phyloP scores from a whole-genome alignment of 2,888 invertebrate species.

The Drepana falcataria region DNA sequence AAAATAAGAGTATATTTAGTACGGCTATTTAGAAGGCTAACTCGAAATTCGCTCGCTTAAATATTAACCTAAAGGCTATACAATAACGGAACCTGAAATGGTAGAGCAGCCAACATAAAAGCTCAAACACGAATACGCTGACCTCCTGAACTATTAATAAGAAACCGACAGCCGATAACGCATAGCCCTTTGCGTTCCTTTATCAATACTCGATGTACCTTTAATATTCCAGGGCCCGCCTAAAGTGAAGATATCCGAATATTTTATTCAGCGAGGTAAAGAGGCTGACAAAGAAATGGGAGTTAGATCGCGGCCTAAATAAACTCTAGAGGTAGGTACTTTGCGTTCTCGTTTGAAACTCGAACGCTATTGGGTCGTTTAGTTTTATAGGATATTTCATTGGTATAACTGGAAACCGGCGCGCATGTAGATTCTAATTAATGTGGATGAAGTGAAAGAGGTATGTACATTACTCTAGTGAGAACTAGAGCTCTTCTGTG shows the following conservation, averaged over 20 bases:
- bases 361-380: not conserved
- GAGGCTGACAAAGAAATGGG: constrained; percentile 73
- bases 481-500: too few species aligned
- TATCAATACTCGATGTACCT: constrained; percentile 48
- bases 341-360: constrained; percentile 19
- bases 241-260: constrained; percentile 66
- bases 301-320: constrained; percentile 67
- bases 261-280: constrained; percentile 71
- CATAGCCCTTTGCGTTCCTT: constrained; percentile 31
- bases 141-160: constrained; percentile 28
- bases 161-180: constrained; percentile 29
- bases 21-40: not conserved
- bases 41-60: not conserved
- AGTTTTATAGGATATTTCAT: not conserved
- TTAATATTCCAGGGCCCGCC: constrained; percentile 51
- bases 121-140: constrained; percentile 11
- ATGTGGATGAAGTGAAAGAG: too few species aligned
- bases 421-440: too few species aligned
- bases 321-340: constrained; percentile 45
- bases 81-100: constrained; percentile 5
- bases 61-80: not conserved
- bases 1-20: too few species aligned
- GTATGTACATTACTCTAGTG: too few species aligned
- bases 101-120: constrained; percentile 3
- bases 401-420: not conserved